Conservation (phyloP, 2,888 invertebrate genomes). For the Apamea anceps region DNA sequence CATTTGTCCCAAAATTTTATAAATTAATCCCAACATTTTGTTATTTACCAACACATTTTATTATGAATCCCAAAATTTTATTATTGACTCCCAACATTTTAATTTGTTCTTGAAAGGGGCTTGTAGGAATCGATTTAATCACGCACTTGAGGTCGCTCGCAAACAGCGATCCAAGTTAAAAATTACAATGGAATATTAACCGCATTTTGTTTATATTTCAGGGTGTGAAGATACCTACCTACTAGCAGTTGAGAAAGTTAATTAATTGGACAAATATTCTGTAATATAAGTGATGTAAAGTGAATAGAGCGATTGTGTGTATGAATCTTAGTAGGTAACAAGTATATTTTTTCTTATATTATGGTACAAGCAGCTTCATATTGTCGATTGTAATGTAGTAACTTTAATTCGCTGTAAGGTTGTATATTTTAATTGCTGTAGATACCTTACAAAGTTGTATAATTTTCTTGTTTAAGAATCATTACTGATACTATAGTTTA, state of each 20-base stretch:
- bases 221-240: slow-evolving; percentile 38
- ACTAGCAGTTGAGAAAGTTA: slow-evolving; percentile 31
- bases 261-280: slow-evolving; percentile 62
- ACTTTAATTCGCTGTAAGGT: slow-evolving; percentile 58
- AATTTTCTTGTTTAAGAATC: slow-evolving; percentile 57
- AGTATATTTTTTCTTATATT: slow-evolving; percentile 40
- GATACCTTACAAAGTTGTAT: slow-evolving; percentile 59
- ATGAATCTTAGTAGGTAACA: slow-evolving; percentile 57
- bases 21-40: neutral
- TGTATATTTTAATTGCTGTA: slow-evolving; percentile 62
- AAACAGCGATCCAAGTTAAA: neutral
- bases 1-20: neutral
- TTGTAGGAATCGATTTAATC: neutral
- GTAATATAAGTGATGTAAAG: slow-evolving; percentile 66
- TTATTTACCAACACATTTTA: neutral
- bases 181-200: slow-evolving; percentile 7
- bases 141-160: neutral
- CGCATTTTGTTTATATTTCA: slow-evolving; percentile 42
- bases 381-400: slow-evolving; percentile 55
- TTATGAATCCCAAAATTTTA: neutral
- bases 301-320: slow-evolving; percentile 63
- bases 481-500: slow-evolving; percentile 47
- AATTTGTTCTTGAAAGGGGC: neutral
- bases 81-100: neutral
- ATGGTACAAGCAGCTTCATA: slow-evolving; percentile 65